Evolutionary conservation across 1,140 invertebrate genomes (phyloP).

Genomic region (Lepidurus apus): DNA sequence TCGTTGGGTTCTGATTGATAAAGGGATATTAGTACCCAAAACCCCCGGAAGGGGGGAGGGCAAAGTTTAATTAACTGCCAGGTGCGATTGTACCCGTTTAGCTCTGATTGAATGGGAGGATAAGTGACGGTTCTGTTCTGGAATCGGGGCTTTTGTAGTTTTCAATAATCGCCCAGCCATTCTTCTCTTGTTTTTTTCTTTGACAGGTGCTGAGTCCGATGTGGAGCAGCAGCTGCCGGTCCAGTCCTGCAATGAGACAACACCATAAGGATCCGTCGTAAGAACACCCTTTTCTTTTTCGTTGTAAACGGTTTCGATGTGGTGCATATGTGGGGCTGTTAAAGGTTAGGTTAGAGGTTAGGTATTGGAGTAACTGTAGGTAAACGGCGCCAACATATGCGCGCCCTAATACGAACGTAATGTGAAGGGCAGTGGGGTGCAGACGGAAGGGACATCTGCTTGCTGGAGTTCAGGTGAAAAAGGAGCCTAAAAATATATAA

Average conservation of each 20-base stretch:
- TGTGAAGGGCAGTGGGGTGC: not conserved
- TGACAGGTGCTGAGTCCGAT: constrained; percentile 6
- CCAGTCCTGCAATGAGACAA: not conserved
- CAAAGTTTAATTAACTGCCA: constrained; percentile 3
- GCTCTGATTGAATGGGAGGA: constrained; percentile 9
- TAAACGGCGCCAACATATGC: not conserved
- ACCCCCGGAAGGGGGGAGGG: not conserved
- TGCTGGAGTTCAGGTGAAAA: not conserved
- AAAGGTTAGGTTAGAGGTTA: not conserved
- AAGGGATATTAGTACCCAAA: not conserved
- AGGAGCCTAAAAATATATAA: not conserved
- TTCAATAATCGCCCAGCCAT: constrained; percentile 4
- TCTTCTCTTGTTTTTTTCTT: not conserved
- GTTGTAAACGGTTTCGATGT: not conserved
- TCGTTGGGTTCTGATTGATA: too few relatives aligned
- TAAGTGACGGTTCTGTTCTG: not conserved
- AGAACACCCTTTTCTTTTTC: not conserved
- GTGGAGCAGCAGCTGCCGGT: constrained; percentile 1
- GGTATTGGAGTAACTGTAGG: not conserved
- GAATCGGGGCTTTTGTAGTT: not conserved
- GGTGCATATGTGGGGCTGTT: not conserved
- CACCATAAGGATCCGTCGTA: not conserved
- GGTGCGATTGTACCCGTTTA: not conserved
- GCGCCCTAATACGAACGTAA: not conserved
- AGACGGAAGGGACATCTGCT: not conserved